phyloP scores from a whole-genome alignment of 2,113 vertebrate species.

The Rhipidura dahli region DNA sequence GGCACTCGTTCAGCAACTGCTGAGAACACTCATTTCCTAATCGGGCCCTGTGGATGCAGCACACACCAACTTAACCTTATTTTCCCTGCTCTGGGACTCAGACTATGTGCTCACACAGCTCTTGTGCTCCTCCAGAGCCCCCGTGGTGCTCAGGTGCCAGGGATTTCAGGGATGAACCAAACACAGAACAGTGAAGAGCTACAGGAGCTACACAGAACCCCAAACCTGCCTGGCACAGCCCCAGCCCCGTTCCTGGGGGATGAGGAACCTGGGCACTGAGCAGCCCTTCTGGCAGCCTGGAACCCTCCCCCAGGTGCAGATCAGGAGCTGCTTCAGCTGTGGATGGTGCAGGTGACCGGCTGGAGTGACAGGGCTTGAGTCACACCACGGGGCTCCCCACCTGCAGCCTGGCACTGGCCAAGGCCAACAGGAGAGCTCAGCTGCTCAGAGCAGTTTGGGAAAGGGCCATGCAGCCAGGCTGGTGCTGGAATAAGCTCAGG shows the following conservation, averaged over 20 bases:
- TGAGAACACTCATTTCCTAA: not conserved
- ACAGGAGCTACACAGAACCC: accelerated
- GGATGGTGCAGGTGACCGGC: not conserved
- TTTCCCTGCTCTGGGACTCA: not conserved
- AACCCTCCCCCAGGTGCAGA: not conserved
- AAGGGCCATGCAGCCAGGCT: not conserved
- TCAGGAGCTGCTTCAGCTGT: not conserved
- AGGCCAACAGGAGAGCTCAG: not conserved
- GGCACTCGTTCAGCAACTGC: not conserved
- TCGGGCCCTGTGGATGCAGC: not conserved
- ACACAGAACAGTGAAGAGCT: not conserved
- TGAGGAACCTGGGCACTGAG: not conserved
- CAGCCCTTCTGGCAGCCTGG: not conserved
- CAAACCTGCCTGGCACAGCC: not conserved
- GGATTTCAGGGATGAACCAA: not conserved
- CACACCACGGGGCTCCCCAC: not conserved
- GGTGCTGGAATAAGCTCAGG: not conserved
- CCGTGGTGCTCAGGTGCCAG: not conserved
- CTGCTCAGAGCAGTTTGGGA: not conserved
- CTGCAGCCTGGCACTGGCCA: not conserved
- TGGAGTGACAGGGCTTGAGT: not conserved
- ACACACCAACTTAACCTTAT: not conserved
- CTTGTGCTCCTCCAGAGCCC: not conserved
- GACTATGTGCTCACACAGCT: not conserved
- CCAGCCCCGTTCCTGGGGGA: not conserved